Evolutionary conservation across 2,888 invertebrate species (phyloP).

Genomic region (Myathropa florea): DNA sequence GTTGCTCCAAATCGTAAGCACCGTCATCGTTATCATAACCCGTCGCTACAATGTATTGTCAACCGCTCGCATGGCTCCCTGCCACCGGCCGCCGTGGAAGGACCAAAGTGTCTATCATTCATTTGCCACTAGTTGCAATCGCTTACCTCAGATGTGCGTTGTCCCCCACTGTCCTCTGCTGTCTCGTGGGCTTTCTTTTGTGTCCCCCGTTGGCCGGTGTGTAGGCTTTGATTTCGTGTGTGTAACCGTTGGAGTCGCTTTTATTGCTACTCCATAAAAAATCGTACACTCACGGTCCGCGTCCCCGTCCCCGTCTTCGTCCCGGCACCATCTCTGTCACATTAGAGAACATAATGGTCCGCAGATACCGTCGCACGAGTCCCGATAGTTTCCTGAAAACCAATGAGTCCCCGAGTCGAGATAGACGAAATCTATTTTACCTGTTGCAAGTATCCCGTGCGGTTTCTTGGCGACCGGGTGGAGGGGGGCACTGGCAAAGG

Average conservation of each 20-base stretch:
- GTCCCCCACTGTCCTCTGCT: slow-evolving; percentile 11
- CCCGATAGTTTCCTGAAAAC: slow-evolving; percentile 34
- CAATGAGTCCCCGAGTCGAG: slow-evolving; percentile 17
- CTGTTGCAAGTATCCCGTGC: slow-evolving; percentile 47
- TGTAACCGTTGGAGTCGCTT: slow-evolving; percentile 32
- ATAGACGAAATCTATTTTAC: slow-evolving; percentile 64
- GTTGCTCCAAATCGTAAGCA: slow-evolving; percentile 23
- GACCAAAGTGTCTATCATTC: slow-evolving; percentile 53
- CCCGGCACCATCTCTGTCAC: not conserved
- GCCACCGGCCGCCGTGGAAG: not conserved
- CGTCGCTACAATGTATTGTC: slow-evolving; percentile 55
- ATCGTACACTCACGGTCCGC: slow-evolving; percentile 21
- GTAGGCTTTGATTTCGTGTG: not conserved
- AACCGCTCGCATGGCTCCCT: slow-evolving; percentile 33
- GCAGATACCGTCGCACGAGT: not conserved
- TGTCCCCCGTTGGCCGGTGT: not conserved
- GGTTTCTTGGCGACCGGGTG: not conserved
- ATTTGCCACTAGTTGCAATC: slow-evolving; percentile 35
- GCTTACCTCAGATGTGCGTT: slow-evolving; percentile 39
- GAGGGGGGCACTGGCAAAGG: not conserved
- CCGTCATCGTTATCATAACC: slow-evolving; percentile 44
- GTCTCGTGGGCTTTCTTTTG: slow-evolving; percentile 16
- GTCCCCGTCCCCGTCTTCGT: too few relatives aligned
- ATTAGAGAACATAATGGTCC: slow-evolving; percentile 17
- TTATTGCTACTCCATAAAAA: slow-evolving; percentile 56